A percentile compares a stretch with the other conserved stretches of the same genome.
Evolutionary conservation across 2,797 vertebrate species (phyloP).

Genomic region (Champsocephalus gunnari): DNA sequence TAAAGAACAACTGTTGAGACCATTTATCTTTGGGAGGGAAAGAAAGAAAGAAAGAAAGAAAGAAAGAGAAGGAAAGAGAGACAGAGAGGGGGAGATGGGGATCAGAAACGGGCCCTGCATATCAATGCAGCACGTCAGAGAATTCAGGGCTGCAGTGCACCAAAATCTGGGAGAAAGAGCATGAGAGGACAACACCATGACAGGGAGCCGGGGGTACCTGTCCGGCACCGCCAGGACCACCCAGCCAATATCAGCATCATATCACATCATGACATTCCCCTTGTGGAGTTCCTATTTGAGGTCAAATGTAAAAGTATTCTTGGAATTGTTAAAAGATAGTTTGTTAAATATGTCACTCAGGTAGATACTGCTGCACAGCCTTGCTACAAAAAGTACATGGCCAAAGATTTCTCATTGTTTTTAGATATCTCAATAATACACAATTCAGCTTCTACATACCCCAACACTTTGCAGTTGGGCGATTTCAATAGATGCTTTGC

Average conservation of each 20-base stretch:
- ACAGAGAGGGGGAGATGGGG: slow-evolving; percentile 68
- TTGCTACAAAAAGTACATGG: not conserved
- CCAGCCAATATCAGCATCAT: not conserved
- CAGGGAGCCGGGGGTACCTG: slow-evolving; percentile 39
- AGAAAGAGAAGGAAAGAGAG: not conserved
- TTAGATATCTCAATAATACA: no score
- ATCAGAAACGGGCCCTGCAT: slow-evolving; percentile 90
- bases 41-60: not conserved
- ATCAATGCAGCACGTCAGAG: slow-evolving; percentile 91
- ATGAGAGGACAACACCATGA: slow-evolving; percentile 55
- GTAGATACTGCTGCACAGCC: not conserved
- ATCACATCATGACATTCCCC: not conserved
- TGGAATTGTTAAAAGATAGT: not conserved
- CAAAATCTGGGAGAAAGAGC: slow-evolving; percentile 85
- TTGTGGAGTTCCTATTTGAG: slow-evolving; percentile 3
- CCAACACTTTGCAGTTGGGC: no score
- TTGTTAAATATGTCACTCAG: not conserved
- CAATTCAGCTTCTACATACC: no score
- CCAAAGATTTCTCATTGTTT: no score
- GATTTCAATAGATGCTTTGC: no score
- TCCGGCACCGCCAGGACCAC: slow-evolving; percentile 19
- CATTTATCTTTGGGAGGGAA: slow-evolving; percentile 14
- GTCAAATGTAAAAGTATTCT: not conserved
- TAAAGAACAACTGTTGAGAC: slow-evolving; percentile 30
- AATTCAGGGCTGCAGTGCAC: slow-evolving; percentile 95